Base-by-base conservation (phyloP, 2,113 vertebrate genomes). In the Xiphophorus couchianus region DNA sequence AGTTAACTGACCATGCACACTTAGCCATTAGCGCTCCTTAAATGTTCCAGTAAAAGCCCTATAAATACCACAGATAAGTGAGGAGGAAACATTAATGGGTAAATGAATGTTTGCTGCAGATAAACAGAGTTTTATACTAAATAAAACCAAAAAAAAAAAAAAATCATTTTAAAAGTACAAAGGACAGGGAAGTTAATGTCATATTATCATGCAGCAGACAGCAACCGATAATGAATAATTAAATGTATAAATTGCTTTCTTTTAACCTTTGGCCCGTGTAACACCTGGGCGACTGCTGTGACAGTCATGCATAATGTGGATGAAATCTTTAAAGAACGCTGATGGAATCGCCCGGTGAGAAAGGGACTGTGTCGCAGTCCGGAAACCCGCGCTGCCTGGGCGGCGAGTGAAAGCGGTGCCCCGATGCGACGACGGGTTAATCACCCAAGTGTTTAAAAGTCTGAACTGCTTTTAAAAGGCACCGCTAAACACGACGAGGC, bases 181-280 rank as follows among this genome's bases (percentile, higher is more conserved):
- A 70, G 44, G 62, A 0, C 37, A 80, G 39, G n/a, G 35, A 19
- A 17, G 64, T 33, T 74, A 69, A 1, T 33, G 17, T 15, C n/a
- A 48, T 48, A 69, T 84, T 84, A 71, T 42, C 66, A 75, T 76
- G 73, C 71, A 61, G 78, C 62, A 69, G 66, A 73, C 66, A 67
- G 30, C 63, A 75, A 61, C 3, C n/a, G 65, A 79, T 81, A 28
- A 86, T 90, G 76, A 88, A 88, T 88, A 84, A 88, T 88, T 73
- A 71, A 89, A 86, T 64, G 60, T 79, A 78, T 77, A 62, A 89
- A 85, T 89, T 71, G 81, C 74, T 82, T 77, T 83, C 30, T 60
- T 27, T 67, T 62, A 60, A 77, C 85, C 87, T 88, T 84, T 73
- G 72, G 22, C 62, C 69, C 0, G 28, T 39, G 58, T 71, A 75